Evolutionary conservation across 2,888 invertebrate species (phyloP), one percentile per base, ranked within the genome.

Genomic region (Pinctada fucata): DNA sequence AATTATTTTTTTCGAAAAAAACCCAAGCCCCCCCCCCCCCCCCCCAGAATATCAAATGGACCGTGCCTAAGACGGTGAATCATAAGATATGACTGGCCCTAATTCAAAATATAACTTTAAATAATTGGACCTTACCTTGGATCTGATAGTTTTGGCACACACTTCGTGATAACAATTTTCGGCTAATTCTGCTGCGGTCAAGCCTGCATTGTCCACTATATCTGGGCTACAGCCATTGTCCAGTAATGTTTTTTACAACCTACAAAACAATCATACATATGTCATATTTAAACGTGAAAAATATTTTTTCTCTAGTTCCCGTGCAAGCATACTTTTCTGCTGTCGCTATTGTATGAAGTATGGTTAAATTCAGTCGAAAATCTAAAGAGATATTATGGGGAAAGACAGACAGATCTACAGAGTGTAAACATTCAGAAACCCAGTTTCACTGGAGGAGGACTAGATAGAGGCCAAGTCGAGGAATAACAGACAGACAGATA

Each of bases 241-340:
- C 70, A 97, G 96, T 89, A 97, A 91, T 81, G 96, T 95, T 90
- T 96, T 96, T 96, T 81, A 97, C 93, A 91, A 96, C 96, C 97
- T 97, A 94, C 47, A 87, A 86, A 31, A 76, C 63, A 58, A 76
- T 47, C 31, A 31, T 31, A 74, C 50, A 8, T 31, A 48, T 6
- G 5, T 6, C 6, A 48, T 47, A 63, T 47, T 72, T 58, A 58
- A 71, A n/a, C 52, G 45, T 72, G 72, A 31, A 31, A 31, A 31
- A 31, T 31, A 31, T 31, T 31, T 31, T 31, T 31, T 31, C 31
- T 31, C 31, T 31, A 31, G 31, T 31, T 31, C 31, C 31, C 1
- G 31, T 31, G 31, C 31, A 31, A 1, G 31, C 31, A 31, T 31
- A 31, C 31, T 31, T 31, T 31, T 31, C 31, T 31, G 31, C 31